Conservation (phyloP, 1,140 invertebrate species). For the Scaptomyza montana region DNA sequence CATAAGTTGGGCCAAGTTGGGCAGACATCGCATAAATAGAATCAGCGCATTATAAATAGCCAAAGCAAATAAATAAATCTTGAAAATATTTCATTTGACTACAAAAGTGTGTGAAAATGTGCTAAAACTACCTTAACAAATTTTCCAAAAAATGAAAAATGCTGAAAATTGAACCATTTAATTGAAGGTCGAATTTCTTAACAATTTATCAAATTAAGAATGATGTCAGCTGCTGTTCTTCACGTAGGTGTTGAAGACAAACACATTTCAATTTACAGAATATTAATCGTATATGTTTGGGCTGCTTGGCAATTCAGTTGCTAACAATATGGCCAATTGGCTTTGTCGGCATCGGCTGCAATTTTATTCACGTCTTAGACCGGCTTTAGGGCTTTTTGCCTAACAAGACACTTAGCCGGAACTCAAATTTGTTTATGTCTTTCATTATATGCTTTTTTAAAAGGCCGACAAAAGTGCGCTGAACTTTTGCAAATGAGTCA, state of each 20-base stretch:
- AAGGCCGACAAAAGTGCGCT: conserved; percentile 33
- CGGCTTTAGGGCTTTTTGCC: conserved; percentile 3
- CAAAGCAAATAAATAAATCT: conserved; percentile 33
- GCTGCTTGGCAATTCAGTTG: not conserved
- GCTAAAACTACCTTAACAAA: not conserved
- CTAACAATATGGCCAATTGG: not conserved
- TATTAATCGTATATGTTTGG: too few species aligned
- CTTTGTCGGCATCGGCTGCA: conserved; percentile 11
- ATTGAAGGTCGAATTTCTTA: conserved; percentile 11
- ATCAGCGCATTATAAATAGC: conserved; percentile 70
- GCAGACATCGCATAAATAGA: conserved; percentile 16
- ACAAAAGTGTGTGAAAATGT: conserved; percentile 11
- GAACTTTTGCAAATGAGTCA: conserved; percentile 58
- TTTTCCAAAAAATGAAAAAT: not conserved
- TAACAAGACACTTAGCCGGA: conserved; percentile 12
- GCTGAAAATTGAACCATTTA: not conserved
- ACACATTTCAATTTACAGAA: conserved; percentile 1
- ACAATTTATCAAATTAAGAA: not conserved
- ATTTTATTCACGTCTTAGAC: conserved; percentile 9
- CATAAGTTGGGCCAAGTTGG: conserved; percentile 12
- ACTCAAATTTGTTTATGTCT: conserved; percentile 30
- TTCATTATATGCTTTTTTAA: not conserved
- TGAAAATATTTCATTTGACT: conserved; percentile 40
- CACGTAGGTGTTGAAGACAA: conserved; percentile 34
- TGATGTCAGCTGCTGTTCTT: conserved; percentile 18